These are phyloP conservation scores for Gopherus evgoodei DNA, from an alignment of 2,113 vertebrate genomes.

Conservation along the genomic window DNA sequence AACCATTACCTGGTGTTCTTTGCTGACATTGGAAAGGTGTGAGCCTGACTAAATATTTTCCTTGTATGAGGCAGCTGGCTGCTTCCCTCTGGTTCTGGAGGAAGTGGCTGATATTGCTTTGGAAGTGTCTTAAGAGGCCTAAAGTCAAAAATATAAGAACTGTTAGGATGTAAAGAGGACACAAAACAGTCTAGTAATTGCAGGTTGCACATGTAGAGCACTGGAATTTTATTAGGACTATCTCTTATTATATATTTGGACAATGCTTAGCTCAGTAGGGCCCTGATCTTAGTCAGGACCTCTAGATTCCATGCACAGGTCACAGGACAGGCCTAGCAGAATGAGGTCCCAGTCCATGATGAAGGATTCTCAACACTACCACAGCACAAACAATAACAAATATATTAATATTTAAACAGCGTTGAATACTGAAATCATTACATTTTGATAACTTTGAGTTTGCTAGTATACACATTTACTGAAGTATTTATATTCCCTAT, in stretches of 20 bases:
- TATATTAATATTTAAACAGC: not conserved
- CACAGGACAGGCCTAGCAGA: not conserved
- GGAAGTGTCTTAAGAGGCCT: constrained; percentile 67
- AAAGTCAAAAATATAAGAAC: constrained; percentile 42
- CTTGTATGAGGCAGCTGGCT: not conserved
- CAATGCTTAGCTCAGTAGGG: not conserved
- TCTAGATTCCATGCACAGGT: not conserved
- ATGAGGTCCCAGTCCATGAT: not conserved
- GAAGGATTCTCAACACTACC: not conserved
- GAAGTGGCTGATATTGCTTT: constrained; percentile 54
- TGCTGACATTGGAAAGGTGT: constrained; percentile 39
- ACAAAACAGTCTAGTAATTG: not conserved
- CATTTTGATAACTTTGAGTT: not conserved
- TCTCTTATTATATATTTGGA: not conserved
- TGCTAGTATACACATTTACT: not conserved
- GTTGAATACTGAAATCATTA: not conserved
- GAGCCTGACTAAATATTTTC: not conserved
- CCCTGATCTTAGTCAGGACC: not conserved
- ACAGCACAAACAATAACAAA: not conserved
- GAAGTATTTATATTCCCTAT: not conserved
- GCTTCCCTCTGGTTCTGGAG: constrained; percentile 47
- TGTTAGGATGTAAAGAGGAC: not conserved
- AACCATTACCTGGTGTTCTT: constrained; percentile 42
- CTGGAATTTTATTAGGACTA: not conserved
- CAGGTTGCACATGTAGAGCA: not conserved